A percentile compares a stretch with the other conserved stretches of the same genome.
Evolutionary conservation across 2,797 vertebrate genomes (phyloP).

Genomic region (Myripristis jacobus): DNA sequence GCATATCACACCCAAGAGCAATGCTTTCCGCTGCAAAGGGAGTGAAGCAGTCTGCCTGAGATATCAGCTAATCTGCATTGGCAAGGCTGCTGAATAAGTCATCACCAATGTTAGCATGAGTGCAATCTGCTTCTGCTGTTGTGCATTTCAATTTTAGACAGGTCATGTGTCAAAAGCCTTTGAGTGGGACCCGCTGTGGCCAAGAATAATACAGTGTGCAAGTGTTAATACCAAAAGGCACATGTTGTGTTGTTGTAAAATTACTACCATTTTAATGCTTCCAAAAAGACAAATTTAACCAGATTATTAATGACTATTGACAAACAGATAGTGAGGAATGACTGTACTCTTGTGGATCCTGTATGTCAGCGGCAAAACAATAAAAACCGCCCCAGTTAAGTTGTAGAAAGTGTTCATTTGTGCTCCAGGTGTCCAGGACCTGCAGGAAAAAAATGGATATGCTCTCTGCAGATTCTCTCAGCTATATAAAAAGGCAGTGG

Average conservation of each 20-base stretch:
- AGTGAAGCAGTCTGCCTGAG: constrained; percentile 15
- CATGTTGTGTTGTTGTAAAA: too few relatives aligned
- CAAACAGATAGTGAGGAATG: too few relatives aligned
- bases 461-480: neutral
- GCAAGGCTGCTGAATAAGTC: constrained; percentile 69
- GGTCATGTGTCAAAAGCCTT: constrained; percentile 34
- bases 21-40: neutral
- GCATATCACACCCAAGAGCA: neutral
- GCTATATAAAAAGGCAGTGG: too few relatives aligned
- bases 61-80: constrained; percentile 51
- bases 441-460: neutral
- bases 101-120: constrained; percentile 52
- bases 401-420: neutral
- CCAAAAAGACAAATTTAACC: too few relatives aligned
- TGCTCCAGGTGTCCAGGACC: neutral
- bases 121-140: constrained; percentile 61
- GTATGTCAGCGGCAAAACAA: too few relatives aligned
- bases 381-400: too few relatives aligned
- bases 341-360: too few relatives aligned
- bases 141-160: constrained; percentile 31
- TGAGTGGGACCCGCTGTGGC: neutral
- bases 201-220: neutral
- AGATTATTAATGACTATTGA: too few relatives aligned
- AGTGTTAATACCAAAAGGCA: neutral
- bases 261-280: too few relatives aligned